These are phyloP conservation scores for Aleiodes alternator DNA, from an alignment of 2,888 invertebrate genomes.

Conservation along the genomic window DNA sequence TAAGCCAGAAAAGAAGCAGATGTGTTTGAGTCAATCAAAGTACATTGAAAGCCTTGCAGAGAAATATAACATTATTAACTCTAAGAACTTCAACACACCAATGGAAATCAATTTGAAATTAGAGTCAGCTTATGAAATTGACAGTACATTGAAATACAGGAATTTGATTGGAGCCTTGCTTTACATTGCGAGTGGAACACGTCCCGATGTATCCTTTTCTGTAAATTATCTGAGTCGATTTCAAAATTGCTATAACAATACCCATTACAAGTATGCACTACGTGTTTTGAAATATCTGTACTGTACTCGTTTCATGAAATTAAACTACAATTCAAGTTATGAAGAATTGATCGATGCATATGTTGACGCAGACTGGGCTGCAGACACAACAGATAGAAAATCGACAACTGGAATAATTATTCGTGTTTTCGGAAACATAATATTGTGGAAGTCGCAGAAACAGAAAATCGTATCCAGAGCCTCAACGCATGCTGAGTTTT, in stretches of 20 bases:
- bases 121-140: neutral
- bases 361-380: constrained; percentile 29
- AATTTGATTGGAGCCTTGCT: constrained; percentile 25
- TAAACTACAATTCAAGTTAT: constrained; percentile 10
- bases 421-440: constrained; percentile 1
- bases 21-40: neutral
- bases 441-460: constrained; percentile 24
- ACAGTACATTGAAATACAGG: constrained; percentile 7
- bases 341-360: neutral
- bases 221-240: constrained; percentile 24
- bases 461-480: constrained; percentile 4
- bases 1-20: neutral
- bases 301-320: neutral
- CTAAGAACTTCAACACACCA: constrained; percentile 17
- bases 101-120: constrained; percentile 17
- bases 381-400: constrained; percentile 4
- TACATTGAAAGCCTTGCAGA: constrained; percentile 8
- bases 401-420: constrained; percentile 14
- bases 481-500: constrained; percentile 6
- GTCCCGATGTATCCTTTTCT: constrained; percentile 17
- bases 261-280: constrained; percentile 27
- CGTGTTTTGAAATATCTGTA: constrained; percentile 28
- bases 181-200: constrained; percentile 15
- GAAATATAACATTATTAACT: neutral
- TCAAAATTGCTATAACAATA: constrained; percentile 15